phyloP scores from a whole-genome alignment of 2,113 vertebrate species.

The Notothenia rossii region DNA sequence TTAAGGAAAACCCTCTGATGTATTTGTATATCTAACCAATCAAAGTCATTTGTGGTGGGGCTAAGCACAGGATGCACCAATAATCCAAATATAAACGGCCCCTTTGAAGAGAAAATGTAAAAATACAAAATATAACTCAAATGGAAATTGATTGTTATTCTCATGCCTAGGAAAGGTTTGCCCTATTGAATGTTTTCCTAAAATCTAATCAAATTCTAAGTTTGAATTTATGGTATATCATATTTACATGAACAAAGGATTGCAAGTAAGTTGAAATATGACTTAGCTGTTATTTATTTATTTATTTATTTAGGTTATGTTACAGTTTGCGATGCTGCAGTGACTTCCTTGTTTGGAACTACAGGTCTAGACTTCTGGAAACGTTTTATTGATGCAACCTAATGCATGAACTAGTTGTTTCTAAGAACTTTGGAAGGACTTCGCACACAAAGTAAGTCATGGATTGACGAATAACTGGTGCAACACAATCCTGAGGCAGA shows the following conservation, averaged over 20 bases:
- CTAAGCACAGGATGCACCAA: no score
- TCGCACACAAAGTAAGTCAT: not conserved
- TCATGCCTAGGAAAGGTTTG: no score
- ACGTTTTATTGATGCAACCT: not conserved
- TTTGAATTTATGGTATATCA: not conserved
- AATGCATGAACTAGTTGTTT: not conserved
- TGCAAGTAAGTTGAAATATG: not conserved
- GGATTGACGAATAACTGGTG: not conserved
- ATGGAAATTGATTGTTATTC: no score
- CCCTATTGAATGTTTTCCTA: not conserved
- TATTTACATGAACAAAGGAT: not conserved
- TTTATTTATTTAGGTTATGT: not conserved
- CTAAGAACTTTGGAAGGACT: not conserved
- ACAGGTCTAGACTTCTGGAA: no score
- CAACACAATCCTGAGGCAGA: not conserved
- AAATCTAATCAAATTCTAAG: not conserved
- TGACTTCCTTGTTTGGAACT: not conserved
- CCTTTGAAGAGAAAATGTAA: no score
- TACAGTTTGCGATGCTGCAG: not conserved
- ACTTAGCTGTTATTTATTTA: not conserved
- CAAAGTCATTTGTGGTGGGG: no score
- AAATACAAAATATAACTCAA: no score
- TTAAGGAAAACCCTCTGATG: no score
- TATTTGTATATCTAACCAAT: no score
- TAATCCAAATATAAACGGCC: no score